phyloP scores from a whole-genome alignment of 2,888 invertebrate genomes.

The Nemurella pictetii region DNA sequence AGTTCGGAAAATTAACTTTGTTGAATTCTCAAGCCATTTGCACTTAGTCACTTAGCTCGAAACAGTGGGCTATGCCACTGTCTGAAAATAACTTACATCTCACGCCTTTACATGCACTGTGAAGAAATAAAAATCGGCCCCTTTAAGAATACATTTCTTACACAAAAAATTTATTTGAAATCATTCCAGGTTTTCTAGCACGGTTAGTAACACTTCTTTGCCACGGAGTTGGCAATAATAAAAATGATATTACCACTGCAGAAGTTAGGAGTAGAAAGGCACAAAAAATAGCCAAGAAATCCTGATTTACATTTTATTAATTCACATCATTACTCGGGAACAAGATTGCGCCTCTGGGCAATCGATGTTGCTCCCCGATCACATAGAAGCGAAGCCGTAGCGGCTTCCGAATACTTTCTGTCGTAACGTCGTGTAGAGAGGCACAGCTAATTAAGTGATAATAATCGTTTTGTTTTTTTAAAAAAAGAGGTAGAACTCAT shows the following conservation, averaged over 20 bases:
- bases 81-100: no score
- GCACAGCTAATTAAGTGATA: slow-evolving; percentile 25
- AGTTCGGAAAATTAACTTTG: not conserved
- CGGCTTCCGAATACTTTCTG: slow-evolving; percentile 3
- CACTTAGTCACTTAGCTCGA: no score
- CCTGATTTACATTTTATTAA: not conserved
- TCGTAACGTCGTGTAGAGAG: slow-evolving; percentile 6
- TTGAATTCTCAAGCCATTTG: no score
- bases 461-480: slow-evolving; percentile 10
- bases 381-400: not conserved
- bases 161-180: no score
- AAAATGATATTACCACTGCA: no score
- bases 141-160: no score
- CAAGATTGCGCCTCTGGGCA: not conserved
- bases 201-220: no score
- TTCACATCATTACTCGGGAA: slow-evolving; percentile 10
- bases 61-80: no score
- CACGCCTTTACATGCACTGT: no score
- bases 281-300: not conserved
- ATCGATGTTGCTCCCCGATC: not conserved
- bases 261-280: not conserved
- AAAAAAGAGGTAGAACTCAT: slow-evolving; percentile 23
- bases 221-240: no score
- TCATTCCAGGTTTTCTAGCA: no score
- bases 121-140: no score